Base-by-base conservation (phyloP, 2,797 vertebrate genomes). In the Smutsia gigantea region DNA sequence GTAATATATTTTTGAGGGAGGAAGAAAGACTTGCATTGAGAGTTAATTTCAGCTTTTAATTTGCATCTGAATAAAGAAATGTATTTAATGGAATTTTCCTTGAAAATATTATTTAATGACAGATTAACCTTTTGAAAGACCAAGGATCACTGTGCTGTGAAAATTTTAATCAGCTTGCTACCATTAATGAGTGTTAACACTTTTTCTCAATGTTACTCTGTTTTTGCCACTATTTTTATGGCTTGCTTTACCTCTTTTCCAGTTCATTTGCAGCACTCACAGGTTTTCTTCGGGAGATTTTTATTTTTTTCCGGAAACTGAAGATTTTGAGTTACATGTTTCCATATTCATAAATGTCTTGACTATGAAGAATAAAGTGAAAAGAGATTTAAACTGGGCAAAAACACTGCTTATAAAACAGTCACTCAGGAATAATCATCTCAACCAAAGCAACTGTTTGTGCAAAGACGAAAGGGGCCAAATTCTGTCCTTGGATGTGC, bases 401-500 rank as follows among this genome's bases (percentile, higher is more conserved):
- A 94, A 95, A 97, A 92, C 29, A 79, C 42, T 93, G 92, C 93
- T 97, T 97, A 88, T 88, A 94, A 97, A 97, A 97, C 59, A 97
- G 75, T 85, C 94, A 93, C 71, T 94, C 75, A 68, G 90, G 84
- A 97, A 96, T 96, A 96, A 97, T 96, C 96, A 84, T 96, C 84
- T 95, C 94, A 88, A 90, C 94, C 86, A 79, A 93, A 97, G 71
- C 37, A 92, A 94, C 93, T 87, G 68, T 95, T 97, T 96, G 72
- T 94, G 51, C 87, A 93, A 96, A 98, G 97, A 97, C 95, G 93
- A 96, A 97, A 49, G 72, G 74, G 64, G 55, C 95, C 96, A 97
- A 97, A 97, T 97, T 96, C 84, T 92, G 69, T 95, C 83, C 75
- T 94, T 97, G 94, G 95, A 97, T 97, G 96, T 94, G 83, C 94